phyloP scores from a whole-genome alignment of 1,140 invertebrate genomes.

The Hesperophylax magnus region DNA sequence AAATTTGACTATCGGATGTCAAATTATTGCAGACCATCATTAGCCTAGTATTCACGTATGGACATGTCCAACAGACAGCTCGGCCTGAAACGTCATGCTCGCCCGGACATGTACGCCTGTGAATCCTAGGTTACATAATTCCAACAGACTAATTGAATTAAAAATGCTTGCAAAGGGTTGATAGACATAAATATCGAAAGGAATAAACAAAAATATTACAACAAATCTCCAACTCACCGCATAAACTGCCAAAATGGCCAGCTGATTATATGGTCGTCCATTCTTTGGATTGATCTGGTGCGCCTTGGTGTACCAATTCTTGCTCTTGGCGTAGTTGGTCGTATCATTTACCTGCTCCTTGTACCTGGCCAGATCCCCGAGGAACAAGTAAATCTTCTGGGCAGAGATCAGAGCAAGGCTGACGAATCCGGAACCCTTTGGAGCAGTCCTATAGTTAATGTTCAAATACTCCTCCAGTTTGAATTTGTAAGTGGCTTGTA shows the following conservation, averaged over 20 bases:
- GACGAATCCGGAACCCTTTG: conserved; percentile 77
- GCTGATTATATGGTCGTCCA: conserved; percentile 93
- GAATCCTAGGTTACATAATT: no score
- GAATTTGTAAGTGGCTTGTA: conserved; percentile 84
- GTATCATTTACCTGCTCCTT: conserved; percentile 88
- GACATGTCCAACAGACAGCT: no score
- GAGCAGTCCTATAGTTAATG: conserved; percentile 67
- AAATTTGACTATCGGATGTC: no score
- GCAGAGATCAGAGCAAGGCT: conserved; percentile 85
- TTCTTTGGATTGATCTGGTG: conserved; percentile 95
- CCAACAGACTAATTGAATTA: no score
- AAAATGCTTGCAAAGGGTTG: no score
- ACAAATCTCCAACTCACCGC: conserved; percentile 77
- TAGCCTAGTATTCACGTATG: no score
- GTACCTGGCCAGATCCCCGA: conserved; percentile 93
- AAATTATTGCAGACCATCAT: no score
- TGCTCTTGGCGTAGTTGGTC: conserved; percentile 88
- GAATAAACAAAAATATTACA: no score
- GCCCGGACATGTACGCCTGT: no score
- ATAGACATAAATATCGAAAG: no score
- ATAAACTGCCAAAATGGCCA: conserved; percentile 93
- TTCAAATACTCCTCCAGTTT: conserved; percentile 78
- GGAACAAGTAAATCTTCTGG: conserved; percentile 89
- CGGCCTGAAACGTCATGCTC: no score
- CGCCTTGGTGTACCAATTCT: conserved; percentile 93